Evolutionary conservation across 2,113 vertebrate genomes (phyloP).

Genomic region (Excalfactoria chinensis): DNA sequence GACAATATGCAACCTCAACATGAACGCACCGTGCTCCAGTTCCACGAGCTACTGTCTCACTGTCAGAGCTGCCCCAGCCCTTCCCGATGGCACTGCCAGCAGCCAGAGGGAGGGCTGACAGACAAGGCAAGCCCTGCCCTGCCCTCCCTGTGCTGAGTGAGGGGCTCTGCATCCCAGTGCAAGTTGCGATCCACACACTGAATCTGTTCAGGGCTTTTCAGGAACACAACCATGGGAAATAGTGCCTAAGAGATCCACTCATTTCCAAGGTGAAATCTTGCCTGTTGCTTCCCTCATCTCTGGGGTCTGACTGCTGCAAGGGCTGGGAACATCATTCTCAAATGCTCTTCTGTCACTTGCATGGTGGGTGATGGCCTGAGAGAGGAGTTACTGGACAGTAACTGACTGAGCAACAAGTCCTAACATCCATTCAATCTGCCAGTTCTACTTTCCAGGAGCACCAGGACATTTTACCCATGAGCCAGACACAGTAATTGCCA

Average conservation of each 20-base stretch:
- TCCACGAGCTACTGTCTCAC: background rate
- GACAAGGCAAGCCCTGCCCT: background rate
- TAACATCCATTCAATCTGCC: background rate
- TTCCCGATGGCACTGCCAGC: background rate
- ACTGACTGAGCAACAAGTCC: background rate
- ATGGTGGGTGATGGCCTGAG: background rate
- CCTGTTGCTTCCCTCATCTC: background rate
- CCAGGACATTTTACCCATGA: background rate
- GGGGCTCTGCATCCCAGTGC: rapidly evolving
- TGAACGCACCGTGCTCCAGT: background rate
- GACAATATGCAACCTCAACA: background rate
- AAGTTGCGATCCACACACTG: background rate
- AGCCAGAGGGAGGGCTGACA: background rate
- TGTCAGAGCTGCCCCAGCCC: background rate
- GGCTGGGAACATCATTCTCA: background rate
- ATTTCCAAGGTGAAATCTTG: background rate
- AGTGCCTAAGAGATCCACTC: background rate
- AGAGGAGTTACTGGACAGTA: background rate
- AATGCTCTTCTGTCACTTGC: background rate
- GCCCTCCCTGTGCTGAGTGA: rapidly evolving
- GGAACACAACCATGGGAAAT: background rate
- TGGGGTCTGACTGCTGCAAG: background rate
- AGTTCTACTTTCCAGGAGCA: background rate
- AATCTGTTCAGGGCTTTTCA: background rate
- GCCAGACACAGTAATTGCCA: background rate